Base-by-base conservation (phyloP, 2,797 vertebrate genomes). In the Coranthus polyacanthus region DNA sequence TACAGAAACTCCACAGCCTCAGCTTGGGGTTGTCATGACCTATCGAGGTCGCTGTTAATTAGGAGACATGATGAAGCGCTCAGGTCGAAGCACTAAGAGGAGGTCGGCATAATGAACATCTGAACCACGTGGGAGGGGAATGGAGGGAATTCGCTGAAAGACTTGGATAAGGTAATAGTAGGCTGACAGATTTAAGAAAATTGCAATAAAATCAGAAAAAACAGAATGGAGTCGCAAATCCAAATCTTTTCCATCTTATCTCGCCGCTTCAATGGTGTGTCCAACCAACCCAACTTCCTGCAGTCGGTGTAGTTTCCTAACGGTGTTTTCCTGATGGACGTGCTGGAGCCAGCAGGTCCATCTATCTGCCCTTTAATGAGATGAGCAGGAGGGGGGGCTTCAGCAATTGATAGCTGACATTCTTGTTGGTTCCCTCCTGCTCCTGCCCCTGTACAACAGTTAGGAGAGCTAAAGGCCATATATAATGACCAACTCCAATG, bases 361-460 rank as follows among this genome's bases (percentile, higher is more conserved):
- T 88, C 69, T 59, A 79, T 81, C 80, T 80, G 79, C 82, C 34
- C 65, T 87, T 75, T 90, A 92, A 91, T 85, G 86, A 89, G 82
- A 91, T 86, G 84, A 90, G 76, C 71, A 63, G 61, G 63, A 71
- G 62, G 76, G 72, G 79, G 52, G 62, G 72, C 45, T 65, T 50
- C 45, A 57, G 72, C 50, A 60, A 91, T 84, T 89, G 90, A 94
- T 91, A 72, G 81, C 70, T 79, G 74, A 82, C 85, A 87, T 84
- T 84, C 71, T 79, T 83, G 81, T 85, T 50, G 70, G 83, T 89
- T 78, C 69, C 86, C 84, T 91, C 88, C 87, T 73, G 81, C 69
- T 82, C 79, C 88, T 78, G 85, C 90, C 90, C 86, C 65, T 74
- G 65, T 83, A 89, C 84, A 88, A 45, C 82, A 85, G 87, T 92